A percentile compares a stretch with the other conserved stretches of the same genome.
These are phyloP conservation scores for Nymphalis polychloros DNA, from an alignment of 2,888 invertebrate genomes.

Conservation along the genomic window DNA sequence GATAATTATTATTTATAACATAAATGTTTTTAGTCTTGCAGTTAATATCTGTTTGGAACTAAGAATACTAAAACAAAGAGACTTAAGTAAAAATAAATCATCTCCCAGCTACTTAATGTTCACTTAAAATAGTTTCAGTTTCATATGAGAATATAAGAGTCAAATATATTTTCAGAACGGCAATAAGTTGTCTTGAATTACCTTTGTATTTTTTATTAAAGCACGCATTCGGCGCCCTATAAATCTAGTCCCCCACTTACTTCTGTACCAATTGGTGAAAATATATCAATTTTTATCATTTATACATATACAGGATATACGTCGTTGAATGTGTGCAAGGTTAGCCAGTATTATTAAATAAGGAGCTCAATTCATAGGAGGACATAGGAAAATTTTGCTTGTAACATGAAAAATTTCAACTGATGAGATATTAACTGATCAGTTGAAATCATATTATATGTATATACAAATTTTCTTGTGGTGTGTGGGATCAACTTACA, in stretches of 20 bases:
- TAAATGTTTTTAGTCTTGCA: not conserved
- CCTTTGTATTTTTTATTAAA: conserved; percentile 78
- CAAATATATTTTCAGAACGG: conserved; percentile 67
- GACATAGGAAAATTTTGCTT: no score
- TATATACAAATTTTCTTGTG: no score
- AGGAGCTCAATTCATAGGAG: no score
- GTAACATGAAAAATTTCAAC: no score
- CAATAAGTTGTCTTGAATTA: conserved; percentile 78
- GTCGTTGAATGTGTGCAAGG: not conserved
- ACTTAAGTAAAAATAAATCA: conserved; percentile 29
- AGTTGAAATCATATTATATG: no score
- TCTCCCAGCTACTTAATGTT: conserved; percentile 49
- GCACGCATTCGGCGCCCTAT: conserved; percentile 77
- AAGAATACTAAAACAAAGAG: conserved; percentile 13
- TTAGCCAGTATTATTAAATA: no score
- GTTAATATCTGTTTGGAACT: not conserved
- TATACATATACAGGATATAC: conserved; percentile 50
- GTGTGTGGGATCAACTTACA: no score
- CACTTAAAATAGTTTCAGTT: conserved; percentile 64
- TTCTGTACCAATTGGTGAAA: conserved; percentile 69
- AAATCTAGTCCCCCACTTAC: conserved; percentile 75
- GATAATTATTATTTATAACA: conserved; percentile 1
- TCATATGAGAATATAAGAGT: conserved; percentile 66
- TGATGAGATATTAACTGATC: no score
- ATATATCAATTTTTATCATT: conserved; percentile 62